Evolutionary conservation across 2,113 vertebrate genomes (phyloP), one percentile per base, ranked within the genome.

Genomic region (Lepus americanus): DNA sequence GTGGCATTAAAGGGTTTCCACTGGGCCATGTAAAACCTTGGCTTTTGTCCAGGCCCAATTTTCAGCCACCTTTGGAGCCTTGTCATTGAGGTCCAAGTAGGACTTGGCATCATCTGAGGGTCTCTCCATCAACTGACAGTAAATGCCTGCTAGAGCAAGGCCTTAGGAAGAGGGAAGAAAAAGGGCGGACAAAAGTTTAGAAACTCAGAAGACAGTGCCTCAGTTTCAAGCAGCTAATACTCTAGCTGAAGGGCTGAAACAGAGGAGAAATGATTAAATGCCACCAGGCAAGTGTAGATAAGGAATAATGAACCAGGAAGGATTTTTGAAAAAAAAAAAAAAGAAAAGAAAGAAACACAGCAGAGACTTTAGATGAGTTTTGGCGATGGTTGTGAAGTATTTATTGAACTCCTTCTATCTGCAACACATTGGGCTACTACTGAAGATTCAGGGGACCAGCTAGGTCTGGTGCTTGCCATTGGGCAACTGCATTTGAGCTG

Each of bases 1-100:
- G n/a, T 93, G 53, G 44, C 82, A 87, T 78, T 88, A 91, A 97
- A 95, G 70, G 33, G 73, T 96, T 96, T 86, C 90, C 61, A 79
- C 74, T 51, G 64, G 59, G 85, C 76, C 66, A 70, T 80, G 73
- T 87, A 87, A 95, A 95, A 92, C 2, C 25, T 72, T 96, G 94
- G 85, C 69, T 79, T 73, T 89, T 89, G 27, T 63, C 64, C 95
- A 95, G 96, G 66, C 6, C 25, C 27, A 92, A 88, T 94, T 86
- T 89, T 76, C 87, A 95, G 49, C 86, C 85, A 89, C n/a, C 33
- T 55, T 81, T 90, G 61, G 51, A 69, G 82, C 69, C 81, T 95
- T 90, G 44, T 82, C 85, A 88, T 27, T 87, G 87, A 96, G 66
- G 49, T 78, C 95, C 94, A 90, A 88, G 61, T 39, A 85, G 82